Evolutionary conservation across 2,113 vertebrate species (phyloP).

Genomic region (Trematomus loennbergii): DNA sequence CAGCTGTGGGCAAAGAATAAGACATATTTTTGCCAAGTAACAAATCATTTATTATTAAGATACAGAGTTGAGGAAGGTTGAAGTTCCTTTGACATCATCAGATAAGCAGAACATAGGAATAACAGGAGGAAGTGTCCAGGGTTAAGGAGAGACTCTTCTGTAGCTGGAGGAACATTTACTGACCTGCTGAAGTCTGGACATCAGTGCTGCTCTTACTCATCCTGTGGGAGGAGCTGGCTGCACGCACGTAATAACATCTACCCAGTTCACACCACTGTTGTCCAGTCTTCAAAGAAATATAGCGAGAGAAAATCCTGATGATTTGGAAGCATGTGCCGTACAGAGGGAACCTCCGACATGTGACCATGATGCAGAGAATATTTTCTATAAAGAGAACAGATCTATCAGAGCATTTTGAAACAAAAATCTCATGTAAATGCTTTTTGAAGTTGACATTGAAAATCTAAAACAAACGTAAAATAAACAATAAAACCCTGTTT

Average conservation of each 20-base stretch:
- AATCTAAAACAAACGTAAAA: slow-evolving; percentile 32
- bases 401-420: slow-evolving; percentile 61
- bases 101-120: slow-evolving; percentile 36
- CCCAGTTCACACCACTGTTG: neutral
- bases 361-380: slow-evolving; percentile 37
- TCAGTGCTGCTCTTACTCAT: neutral
- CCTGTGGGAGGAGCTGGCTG: neutral
- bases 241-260: neutral
- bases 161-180: slow-evolving; percentile 63
- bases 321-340: slow-evolving; percentile 41
- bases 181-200: slow-evolving; percentile 30
- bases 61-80: slow-evolving; percentile 30
- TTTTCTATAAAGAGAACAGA: slow-evolving; percentile 59
- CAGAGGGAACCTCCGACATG: slow-evolving; percentile 1
- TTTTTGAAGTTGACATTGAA: slow-evolving; percentile 61
- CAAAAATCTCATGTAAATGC: slow-evolving; percentile 57
- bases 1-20: slow-evolving; percentile 37
- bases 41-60: slow-evolving; percentile 69
- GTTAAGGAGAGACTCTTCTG: slow-evolving; percentile 18
- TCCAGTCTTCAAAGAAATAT: slow-evolving; percentile 7
- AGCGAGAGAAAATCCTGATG: neutral
- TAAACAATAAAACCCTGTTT: slow-evolving; percentile 62
- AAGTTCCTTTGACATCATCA: slow-evolving; percentile 57
- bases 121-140: slow-evolving; percentile 26
- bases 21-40: slow-evolving; percentile 69